These are phyloP conservation scores for Cybosia mesomella DNA, from an alignment of 2,888 invertebrate genomes.

Conservation along the genomic window DNA sequence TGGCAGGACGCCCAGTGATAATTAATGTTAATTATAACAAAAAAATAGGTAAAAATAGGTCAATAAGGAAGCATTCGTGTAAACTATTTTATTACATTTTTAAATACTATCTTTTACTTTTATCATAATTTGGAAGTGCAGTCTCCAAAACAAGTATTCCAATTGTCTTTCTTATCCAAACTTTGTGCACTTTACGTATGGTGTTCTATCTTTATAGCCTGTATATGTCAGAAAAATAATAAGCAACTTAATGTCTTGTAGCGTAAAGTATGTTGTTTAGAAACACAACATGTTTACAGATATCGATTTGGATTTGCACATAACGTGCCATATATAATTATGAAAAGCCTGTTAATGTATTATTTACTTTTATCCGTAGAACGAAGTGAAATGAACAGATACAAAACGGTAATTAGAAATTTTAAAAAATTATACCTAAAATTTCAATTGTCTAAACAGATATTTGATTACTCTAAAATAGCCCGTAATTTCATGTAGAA, in stretches of 20 bases:
- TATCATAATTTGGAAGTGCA: conserved; percentile 42
- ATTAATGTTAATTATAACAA: conserved; percentile 31
- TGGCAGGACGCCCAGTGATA: conserved; percentile 51
- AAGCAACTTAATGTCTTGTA: background rate
- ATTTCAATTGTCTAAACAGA: background rate
- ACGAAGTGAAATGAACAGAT: too few relatives aligned
- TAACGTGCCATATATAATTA: too few relatives aligned
- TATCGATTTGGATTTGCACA: background rate
- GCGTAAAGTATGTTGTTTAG: background rate
- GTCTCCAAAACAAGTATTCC: conserved; percentile 31
- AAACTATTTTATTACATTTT: conserved; percentile 36
- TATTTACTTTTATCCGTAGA: background rate
- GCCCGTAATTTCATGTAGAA: too few relatives aligned
- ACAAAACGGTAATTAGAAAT: too few relatives aligned
- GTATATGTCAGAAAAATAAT: background rate
- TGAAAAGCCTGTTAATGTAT: background rate
- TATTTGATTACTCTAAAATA: background rate
- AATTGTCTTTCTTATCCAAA: conserved; percentile 29
- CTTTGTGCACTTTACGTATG: conserved; percentile 40
- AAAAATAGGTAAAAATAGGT: conserved; percentile 47
- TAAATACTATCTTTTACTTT: conserved; percentile 22
- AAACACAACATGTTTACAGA: background rate
- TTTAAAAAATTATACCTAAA: too few relatives aligned
- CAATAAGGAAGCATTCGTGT: conserved; percentile 57
- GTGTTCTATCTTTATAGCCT: conserved; percentile 29